Percentiles rank a stretch among this genome's conserved stretches.
These are phyloP conservation scores for Eueides isabella DNA, from an alignment of 1,140 invertebrate genomes.

Conservation along the genomic window DNA sequence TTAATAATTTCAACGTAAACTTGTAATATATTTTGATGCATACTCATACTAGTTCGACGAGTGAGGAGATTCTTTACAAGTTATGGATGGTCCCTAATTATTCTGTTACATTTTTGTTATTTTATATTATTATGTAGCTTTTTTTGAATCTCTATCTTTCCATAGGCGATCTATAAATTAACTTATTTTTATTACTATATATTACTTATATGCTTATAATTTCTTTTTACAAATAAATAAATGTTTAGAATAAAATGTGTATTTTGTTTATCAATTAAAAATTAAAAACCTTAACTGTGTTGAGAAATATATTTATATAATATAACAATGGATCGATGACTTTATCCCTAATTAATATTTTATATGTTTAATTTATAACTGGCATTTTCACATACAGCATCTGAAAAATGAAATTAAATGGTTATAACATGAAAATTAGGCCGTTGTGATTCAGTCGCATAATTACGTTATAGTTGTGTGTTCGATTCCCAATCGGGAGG, in stretches of 20 bases:
- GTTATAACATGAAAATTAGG: not conserved
- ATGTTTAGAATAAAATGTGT: not conserved
- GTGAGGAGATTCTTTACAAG: too few relatives aligned
- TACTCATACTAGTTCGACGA: too few relatives aligned
- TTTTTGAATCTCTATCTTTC: not conserved
- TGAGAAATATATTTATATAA: too few relatives aligned
- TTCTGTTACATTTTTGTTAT: too few relatives aligned
- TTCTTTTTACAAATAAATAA: conserved; percentile 1
- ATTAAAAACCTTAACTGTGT: not conserved
- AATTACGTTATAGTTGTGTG: too few relatives aligned
- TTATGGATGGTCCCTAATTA: too few relatives aligned
- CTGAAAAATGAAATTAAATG: conserved; percentile 54
- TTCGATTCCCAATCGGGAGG: too few relatives aligned
- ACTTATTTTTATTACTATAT: not conserved
- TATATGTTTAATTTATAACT: conserved; percentile 54
- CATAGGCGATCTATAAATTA: not conserved
- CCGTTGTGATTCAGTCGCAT: too few relatives aligned
- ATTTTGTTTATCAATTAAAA: not conserved
- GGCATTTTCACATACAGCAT: conserved; percentile 72
- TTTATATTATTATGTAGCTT: too few relatives aligned
- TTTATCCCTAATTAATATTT: not conserved
- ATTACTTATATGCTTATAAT: not conserved
- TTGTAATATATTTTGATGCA: too few relatives aligned
- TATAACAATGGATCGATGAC: not conserved
- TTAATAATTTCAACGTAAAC: too few relatives aligned